Conservation (phyloP, 2,797 vertebrate species). For the Poeciliopsis infans region DNA sequence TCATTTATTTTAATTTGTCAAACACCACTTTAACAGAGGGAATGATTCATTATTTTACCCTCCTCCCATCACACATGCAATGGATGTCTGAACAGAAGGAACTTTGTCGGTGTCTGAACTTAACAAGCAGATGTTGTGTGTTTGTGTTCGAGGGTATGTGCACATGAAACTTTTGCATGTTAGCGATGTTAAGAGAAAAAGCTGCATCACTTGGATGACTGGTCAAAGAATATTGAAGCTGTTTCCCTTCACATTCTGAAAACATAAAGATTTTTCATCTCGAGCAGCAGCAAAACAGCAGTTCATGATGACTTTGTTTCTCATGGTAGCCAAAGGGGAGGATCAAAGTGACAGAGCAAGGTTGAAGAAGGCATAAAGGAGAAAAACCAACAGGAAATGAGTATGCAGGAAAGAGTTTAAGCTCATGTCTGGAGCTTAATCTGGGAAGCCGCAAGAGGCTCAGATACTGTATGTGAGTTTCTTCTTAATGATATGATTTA, state of each 20-base stretch:
- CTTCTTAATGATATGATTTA: slow-evolving; percentile 59
- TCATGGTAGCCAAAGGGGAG: slow-evolving; percentile 59
- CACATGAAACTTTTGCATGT: slow-evolving; percentile 6
- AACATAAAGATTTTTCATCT: slow-evolving; percentile 54
- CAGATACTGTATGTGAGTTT: slow-evolving; percentile 67
- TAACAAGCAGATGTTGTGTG: slow-evolving; percentile 67
- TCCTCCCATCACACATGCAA: slow-evolving; percentile 31
- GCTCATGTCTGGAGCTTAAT: slow-evolving; percentile 67
- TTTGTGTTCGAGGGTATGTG: slow-evolving; percentile 12
- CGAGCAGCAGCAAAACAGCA: not conserved
- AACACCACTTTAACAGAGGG: slow-evolving; percentile 60
- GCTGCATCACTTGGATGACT: slow-evolving; percentile 42
- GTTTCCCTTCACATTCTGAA: slow-evolving; percentile 44
- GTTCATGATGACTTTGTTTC: slow-evolving; percentile 55
- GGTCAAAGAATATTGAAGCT: slow-evolving; percentile 43
- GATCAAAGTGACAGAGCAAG: slow-evolving; percentile 53
- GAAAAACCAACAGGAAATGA: slow-evolving; percentile 58
- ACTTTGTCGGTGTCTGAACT: slow-evolving; percentile 68
- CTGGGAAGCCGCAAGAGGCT: slow-evolving; percentile 62
- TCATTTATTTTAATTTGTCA: slow-evolving; percentile 74
- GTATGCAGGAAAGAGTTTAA: slow-evolving; percentile 63
- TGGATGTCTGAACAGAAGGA: slow-evolving; percentile 70
- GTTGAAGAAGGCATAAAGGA: slow-evolving; percentile 28
- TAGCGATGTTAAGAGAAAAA: slow-evolving; percentile 43
- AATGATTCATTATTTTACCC: slow-evolving; percentile 62